Percentiles rank a stretch among this genome's conserved stretches.
Evolutionary conservation across 2,888 invertebrate genomes (phyloP).

Genomic region (Caenorhabditis sp.): DNA sequence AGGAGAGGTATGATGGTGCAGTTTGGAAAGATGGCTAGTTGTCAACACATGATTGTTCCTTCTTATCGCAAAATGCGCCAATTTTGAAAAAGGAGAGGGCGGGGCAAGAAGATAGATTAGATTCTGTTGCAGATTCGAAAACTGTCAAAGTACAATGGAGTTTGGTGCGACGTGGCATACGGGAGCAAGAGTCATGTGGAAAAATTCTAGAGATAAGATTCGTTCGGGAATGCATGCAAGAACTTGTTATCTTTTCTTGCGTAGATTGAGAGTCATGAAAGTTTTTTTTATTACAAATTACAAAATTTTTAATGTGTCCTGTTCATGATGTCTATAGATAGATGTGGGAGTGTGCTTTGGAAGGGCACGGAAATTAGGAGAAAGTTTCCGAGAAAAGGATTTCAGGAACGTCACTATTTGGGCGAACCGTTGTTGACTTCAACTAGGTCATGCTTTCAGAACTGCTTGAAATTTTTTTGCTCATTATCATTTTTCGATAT

Average conservation of each 20-base stretch:
- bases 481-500: too few relatives aligned
- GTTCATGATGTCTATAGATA: slow-evolving; percentile 8
- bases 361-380: neutral
- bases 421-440: too few relatives aligned
- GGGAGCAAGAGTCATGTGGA: neutral
- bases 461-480: too few relatives aligned
- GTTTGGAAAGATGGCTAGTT: neutral
- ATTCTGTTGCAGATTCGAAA: neutral
- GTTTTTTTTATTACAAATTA: neutral
- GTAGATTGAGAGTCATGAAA: neutral
- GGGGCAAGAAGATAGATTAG: too few relatives aligned
- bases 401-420: too few relatives aligned
- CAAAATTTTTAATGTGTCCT: neutral
- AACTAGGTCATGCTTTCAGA: too few relatives aligned
- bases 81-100: neutral
- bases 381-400: too few relatives aligned
- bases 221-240: neutral
- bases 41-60: slow-evolving; percentile 18
- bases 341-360: neutral
- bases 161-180: neutral
- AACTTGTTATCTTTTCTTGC: slow-evolving; percentile 2
- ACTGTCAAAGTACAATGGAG: neutral
- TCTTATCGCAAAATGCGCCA: neutral
- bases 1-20: neutral
- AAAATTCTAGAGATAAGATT: neutral